phyloP scores from a whole-genome alignment of 2,888 invertebrate species.

The Gibbula magus region DNA sequence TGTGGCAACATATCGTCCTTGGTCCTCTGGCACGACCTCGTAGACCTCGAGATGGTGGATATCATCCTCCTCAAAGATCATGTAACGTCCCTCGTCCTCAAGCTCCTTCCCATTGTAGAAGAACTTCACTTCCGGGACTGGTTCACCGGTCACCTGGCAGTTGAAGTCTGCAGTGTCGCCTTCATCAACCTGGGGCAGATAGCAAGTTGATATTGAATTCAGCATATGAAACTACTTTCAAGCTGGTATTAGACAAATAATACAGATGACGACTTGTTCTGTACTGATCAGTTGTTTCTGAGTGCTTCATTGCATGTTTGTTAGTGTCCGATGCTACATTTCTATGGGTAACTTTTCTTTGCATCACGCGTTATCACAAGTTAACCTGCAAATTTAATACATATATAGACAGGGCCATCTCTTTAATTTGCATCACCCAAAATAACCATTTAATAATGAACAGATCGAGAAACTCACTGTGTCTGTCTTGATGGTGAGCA shows the following conservation, averaged over 20 bases:
- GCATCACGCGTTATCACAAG: too few species aligned
- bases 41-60: conserved; percentile 65
- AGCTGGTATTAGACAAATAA: too few species aligned
- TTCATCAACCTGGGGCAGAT: conserved; percentile 54
- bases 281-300: too few species aligned
- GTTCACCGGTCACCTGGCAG: conserved; percentile 65
- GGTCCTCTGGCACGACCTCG: conserved; percentile 79
- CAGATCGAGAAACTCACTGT: conserved; percentile 47
- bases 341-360: too few species aligned
- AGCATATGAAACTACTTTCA: too few species aligned
- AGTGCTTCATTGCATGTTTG: too few species aligned
- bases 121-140: conserved; percentile 65
- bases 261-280: too few species aligned
- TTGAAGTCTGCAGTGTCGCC: conserved; percentile 66
- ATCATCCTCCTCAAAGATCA: conserved; percentile 61
- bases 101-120: conserved; percentile 62
- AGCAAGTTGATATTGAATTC: background rate
- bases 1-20: conserved; percentile 86
- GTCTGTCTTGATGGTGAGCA: conserved; percentile 63
- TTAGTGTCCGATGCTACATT: too few species aligned
- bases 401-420: too few species aligned
- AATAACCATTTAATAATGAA: background rate
- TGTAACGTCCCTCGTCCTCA: conserved; percentile 82
- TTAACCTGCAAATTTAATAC: too few species aligned
- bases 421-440: background rate